Percentiles rank a stretch among this genome's conserved stretches.
Conservation (phyloP, 2,888 invertebrate species). For the Bedellia somnulentella region DNA sequence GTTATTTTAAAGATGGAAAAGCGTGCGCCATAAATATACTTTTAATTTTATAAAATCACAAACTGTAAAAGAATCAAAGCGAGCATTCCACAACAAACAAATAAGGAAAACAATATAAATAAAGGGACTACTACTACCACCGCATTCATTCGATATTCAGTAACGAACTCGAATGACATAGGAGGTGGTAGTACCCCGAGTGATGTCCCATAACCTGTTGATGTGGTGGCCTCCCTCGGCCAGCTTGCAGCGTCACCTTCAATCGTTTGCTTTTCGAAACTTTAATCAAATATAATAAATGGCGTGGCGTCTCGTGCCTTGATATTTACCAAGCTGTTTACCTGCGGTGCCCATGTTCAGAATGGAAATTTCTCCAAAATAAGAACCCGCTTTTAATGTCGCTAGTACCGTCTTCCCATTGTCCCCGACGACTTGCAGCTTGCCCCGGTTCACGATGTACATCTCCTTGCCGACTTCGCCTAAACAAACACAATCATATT, state of each 20-base stretch:
- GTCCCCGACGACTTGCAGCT: conserved; percentile 92
- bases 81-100: too few species aligned
- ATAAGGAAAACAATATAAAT: too few species aligned
- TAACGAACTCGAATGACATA: too few species aligned
- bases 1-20: too few species aligned
- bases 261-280: conserved; percentile 51
- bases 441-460: conserved; percentile 98
- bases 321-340: conserved; percentile 96
- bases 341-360: conserved; percentile 99
- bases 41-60: too few species aligned
- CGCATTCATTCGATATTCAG: too few species aligned
- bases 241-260: conserved; percentile 60
- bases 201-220: conserved; percentile 57
- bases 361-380: conserved; percentile 99
- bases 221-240: conserved; percentile 50
- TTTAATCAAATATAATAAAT: conserved; percentile 28
- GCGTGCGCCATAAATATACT: too few species aligned
- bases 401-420: conserved; percentile 95
- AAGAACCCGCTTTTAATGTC: conserved; percentile 96
- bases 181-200: too few species aligned
- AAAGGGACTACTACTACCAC: too few species aligned
- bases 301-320: conserved; percentile 59
- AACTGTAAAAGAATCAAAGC: too few species aligned
- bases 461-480: conserved; percentile 99
- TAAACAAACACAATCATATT: conserved; percentile 28